Base-by-base conservation (phyloP, 2,113 vertebrate species). In the Myanophis thanlyinensis region DNA sequence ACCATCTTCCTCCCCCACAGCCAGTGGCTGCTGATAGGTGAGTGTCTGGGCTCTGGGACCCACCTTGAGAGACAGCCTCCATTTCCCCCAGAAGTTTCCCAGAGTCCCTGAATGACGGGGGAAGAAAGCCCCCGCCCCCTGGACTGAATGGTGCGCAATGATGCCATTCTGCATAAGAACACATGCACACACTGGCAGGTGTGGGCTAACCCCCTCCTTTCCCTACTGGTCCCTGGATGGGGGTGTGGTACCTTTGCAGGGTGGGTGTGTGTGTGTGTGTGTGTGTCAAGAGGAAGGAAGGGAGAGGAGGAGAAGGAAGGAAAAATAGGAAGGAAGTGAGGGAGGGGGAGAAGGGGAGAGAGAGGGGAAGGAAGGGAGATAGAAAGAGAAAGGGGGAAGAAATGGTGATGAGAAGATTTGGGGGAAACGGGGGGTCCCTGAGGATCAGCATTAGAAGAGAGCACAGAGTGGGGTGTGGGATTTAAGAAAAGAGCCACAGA, bases 21-120 rank as follows among this genome's bases (percentile, higher is more conserved):
- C 97, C 98, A 99, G 94, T 99, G 99, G 99, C 97, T 99, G 44
- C 98, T 99, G 1, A 99, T 99, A 90, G 99, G 99, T 99, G 94
- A 56, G 96, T 27, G 12, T 1, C 85, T n/a, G 4, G 20, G 62
- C 47, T 44, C 20, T n/a, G 5, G 27, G 25, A 15, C 27, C 15
- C 15, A 18, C 6, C 12, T 1, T 1, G 8, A 25, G n/a, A 53
- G 51, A 4, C 51, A 40, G 87, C 87, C 0, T 27, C 18, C 44
- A 0, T 85, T 54, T 44, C 85, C 27, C 89, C 93, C 13, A 87
- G 46, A 87, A 3, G 95, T 96, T 98, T 20, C 99, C 99, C 52
- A 8, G 73, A 22, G 18, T 20, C 35, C 73, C 73, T 80, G 73
- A 80, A 44, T 22, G 35, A 35, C 22, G 18, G 46, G 85, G 46